A percentile compares a stretch with the other conserved stretches of the same genome.
Evolutionary conservation across 92 coral and sea anemone species (phyloP).

Genomic region (Micromussa lordhowensis): DNA sequence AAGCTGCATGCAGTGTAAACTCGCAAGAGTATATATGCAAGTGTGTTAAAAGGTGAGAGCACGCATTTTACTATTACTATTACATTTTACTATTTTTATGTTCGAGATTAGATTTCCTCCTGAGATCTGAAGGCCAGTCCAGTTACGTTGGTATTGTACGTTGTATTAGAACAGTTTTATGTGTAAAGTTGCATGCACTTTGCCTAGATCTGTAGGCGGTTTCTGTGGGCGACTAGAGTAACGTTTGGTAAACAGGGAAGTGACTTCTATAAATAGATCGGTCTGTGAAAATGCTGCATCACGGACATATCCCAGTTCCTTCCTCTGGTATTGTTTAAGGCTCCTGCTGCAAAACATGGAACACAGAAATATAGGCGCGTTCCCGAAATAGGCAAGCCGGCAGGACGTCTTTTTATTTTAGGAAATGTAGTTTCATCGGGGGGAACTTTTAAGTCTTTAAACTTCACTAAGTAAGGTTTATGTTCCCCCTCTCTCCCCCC

Average conservation of each 20-base stretch:
- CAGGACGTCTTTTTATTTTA: neutral
- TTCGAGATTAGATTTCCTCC: neutral
- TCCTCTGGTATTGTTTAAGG: neutral
- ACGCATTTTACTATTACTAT: no score
- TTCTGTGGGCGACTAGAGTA: neutral
- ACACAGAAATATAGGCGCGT: neutral
- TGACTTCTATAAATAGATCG: neutral
- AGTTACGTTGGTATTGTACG: neutral
- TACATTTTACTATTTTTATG: neutral
- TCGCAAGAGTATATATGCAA: neutral
- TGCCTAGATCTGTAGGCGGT: neutral
- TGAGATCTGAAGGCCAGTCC: neutral
- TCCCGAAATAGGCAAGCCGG: neutral
- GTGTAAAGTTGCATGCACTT: neutral
- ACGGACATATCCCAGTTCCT: neutral
- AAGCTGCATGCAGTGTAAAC: neutral
- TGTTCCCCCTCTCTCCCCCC: neutral
- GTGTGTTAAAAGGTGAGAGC: neutral
- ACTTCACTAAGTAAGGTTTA: neutral
- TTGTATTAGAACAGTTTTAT: neutral
- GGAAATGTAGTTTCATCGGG: no score
- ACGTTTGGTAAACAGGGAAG: neutral
- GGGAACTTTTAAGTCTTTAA: no score
- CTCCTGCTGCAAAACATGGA: neutral
- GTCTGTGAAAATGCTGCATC: constrained; percentile 6